Evolutionary conservation across 1,140 invertebrate species (phyloP), one percentile per base, ranked within the genome.

Genomic region (Zaprionus taronus): DNA sequence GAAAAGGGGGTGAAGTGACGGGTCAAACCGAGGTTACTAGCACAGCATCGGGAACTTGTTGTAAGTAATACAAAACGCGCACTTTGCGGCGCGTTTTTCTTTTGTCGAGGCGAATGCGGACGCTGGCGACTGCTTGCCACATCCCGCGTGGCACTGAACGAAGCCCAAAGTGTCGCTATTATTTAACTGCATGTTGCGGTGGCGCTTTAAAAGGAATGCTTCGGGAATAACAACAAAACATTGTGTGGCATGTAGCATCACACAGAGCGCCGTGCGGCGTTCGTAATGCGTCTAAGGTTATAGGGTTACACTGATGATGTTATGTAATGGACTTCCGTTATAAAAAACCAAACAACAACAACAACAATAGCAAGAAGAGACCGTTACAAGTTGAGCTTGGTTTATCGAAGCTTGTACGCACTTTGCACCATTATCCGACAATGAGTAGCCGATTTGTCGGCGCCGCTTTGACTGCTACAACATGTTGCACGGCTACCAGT

Each of bases 91-190:
- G 74, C 77, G 76, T 75, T 80, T 75, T 80, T 69, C 81, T 69
- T 78, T 71, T 73, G 67, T 71, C 64, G 70, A 51, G 53, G 24
- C 41, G 15, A 31, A 31, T 3, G 31, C 31, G 3, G 9, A 17
- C 41, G n/a, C 6, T 4, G 41, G n/a, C 9, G 9, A 34, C 9
- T 34, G 31, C 9, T 34, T 34, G 31, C 31, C 31, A 47, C 41
- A 47, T 47, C 64, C 44, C 36, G 61, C 38, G 20, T 36, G 72
- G 51, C 72, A 63, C 58, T 83, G 80, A 79, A 56, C 63, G 72
- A 83, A 84, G 80, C 77, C 74, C 83, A 84, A 83, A 83, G 81
- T 89, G 85, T 90, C 84, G 85, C 81, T 89, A 79, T 89, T 89
- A 90, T 84, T 90, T 84, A 89, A 81, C 84, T 82, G 72, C 85